phyloP scores from a whole-genome alignment of 2,797 vertebrate genomes.

The Myotis findleyi region DNA sequence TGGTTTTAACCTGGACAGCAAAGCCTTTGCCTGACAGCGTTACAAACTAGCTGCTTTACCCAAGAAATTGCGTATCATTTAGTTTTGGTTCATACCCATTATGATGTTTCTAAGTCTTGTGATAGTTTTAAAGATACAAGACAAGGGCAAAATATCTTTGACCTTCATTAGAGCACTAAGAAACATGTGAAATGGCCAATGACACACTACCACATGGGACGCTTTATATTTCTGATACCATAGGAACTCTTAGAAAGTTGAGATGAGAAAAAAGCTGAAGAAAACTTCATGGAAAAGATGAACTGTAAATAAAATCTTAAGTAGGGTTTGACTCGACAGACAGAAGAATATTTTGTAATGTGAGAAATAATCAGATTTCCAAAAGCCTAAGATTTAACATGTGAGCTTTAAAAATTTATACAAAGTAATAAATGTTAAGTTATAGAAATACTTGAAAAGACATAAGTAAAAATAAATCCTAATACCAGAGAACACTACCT shows the following conservation, averaged over 20 bases:
- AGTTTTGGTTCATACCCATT: slow-evolving; percentile 1
- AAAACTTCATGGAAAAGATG: neutral
- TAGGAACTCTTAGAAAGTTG: slow-evolving; percentile 1
- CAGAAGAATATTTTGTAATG: slow-evolving; percentile 18
- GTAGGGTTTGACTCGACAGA: neutral
- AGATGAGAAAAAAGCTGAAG: slow-evolving; percentile 13
- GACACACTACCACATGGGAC: neutral
- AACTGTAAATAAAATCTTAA: slow-evolving; percentile 57
- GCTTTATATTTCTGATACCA: slow-evolving; percentile 16
- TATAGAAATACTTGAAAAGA: slow-evolving; percentile 47
- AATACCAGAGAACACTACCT: neutral
- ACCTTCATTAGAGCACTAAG: neutral
- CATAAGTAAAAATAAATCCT: slow-evolving; percentile 51
- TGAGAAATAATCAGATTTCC: slow-evolving; percentile 32
- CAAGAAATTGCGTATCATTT: slow-evolving; percentile 4
- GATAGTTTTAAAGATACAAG: slow-evolving; percentile 40
- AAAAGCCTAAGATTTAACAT: slow-evolving; percentile 27
- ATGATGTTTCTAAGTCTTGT: slow-evolving; percentile 8
- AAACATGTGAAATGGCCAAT: neutral
- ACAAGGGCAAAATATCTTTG: slow-evolving; percentile 36
- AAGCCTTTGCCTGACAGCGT: neutral
- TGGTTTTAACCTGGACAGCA: neutral
- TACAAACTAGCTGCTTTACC: slow-evolving; percentile 19
- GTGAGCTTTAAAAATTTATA: slow-evolving; percentile 21
- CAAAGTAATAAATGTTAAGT: slow-evolving; percentile 41